Conservation (phyloP, 2,113 vertebrate genomes). For the Elachura formosa region DNA sequence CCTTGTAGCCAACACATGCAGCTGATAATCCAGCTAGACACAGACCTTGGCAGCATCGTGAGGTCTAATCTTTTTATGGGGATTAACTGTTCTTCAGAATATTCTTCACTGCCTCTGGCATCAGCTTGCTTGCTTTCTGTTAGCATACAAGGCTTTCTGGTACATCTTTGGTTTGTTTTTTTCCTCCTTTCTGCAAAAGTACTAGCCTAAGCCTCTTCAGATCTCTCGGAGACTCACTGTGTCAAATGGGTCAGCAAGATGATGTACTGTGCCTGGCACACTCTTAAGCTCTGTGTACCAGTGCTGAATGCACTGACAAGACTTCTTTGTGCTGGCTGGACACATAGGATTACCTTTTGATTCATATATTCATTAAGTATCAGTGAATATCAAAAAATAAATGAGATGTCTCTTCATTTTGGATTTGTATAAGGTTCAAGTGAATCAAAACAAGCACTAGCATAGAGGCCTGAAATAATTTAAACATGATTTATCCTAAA, state of each 20-base stretch:
- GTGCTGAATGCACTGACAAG: neutral
- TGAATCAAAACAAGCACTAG: neutral
- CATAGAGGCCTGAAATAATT: neutral
- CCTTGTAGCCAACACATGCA: neutral
- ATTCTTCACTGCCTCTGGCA: constrained; percentile 1
- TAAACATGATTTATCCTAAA: neutral
- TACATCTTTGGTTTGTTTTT: neutral
- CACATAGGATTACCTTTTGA: neutral
- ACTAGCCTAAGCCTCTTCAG: neutral
- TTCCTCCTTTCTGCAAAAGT: neutral
- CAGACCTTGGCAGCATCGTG: neutral
- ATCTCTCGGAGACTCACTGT: neutral
- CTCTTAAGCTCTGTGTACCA: neutral
- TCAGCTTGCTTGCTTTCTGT: constrained; percentile 4
- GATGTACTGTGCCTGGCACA: neutral
- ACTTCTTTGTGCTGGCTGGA: neutral
- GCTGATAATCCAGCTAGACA: constrained; percentile 27
- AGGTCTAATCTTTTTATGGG: constrained; percentile 42
- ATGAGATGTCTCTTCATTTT: neutral
- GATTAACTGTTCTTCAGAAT: constrained; percentile 46
- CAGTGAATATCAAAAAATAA: neutral
- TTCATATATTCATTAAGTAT: neutral
- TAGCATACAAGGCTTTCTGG: neutral
- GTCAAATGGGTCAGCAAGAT: neutral
- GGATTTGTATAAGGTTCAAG: neutral